Evolutionary conservation across 2,113 vertebrate species (phyloP), one percentile per base, ranked within the genome.

Genomic region (Upupa epops): DNA sequence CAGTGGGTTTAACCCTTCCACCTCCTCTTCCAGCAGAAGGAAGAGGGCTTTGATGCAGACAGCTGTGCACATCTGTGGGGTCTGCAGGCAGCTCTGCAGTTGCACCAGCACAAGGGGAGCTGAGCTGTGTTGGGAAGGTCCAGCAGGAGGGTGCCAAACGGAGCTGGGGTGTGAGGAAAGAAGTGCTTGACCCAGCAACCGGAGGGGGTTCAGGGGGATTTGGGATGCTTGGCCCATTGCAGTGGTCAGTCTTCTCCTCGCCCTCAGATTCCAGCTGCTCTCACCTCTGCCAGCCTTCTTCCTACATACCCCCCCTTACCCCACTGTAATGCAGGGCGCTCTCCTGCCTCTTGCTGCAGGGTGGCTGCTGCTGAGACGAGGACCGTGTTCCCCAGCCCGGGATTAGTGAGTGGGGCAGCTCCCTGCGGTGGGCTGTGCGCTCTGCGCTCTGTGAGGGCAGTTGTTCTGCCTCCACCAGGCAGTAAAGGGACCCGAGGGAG

Each of bases 371-470:
- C 40, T 42, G 26, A 15, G 61, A 18, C 25, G 1, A 7, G 25
- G 64, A 8, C 3, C 78, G 37, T 0, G 0, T 25, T 72, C 45
- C 56, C 28, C 42, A 29, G 42, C 77, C 25, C 1, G 0, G 63
- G 61, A 48, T 61, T 52, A 37, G 6, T 7, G 15, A 37, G 6
- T 7, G 15, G 40, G 40, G 45, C 46, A 10, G 26, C 22, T 61
- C 45, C 45, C 51, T 1, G 34, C 34, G 66, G 8, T 10, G 29
- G 40, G 40, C 40, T 42, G 40, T 42, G 31, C 19, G 34, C n/a
- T n/a, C n/a, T n/a, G n/a, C 1, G 42, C 52, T 11, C 73, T 46
- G 59, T 0, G 2, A 48, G 70, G 78, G 37, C 82, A 46, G 56
- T 46, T 52, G 36, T 51, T 54, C 34, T 60, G 34, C 34, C 58